Conservation (phyloP, 1,140 invertebrate species). For the Drosophila micromelanica region DNA sequence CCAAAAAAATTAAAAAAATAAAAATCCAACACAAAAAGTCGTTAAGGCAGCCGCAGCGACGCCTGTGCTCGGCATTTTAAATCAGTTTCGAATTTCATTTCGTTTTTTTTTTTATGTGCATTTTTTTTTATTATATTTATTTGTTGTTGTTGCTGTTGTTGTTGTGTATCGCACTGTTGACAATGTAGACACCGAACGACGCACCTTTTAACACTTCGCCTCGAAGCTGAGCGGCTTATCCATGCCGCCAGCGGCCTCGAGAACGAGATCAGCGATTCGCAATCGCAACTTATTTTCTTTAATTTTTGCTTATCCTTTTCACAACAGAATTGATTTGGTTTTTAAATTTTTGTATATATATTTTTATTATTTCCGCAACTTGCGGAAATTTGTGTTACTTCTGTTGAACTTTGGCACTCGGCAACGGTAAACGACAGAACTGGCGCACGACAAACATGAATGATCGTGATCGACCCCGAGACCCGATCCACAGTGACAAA, state of each 20-base stretch:
- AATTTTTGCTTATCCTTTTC: conserved; percentile 29
- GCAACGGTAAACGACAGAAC: conserved; percentile 75
- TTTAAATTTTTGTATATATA: background rate
- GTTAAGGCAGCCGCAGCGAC: conserved; percentile 46
- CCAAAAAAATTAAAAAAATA: conserved; percentile 25
- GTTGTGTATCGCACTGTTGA: conserved; percentile 44
- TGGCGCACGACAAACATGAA: conserved; percentile 69
- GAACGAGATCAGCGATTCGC: conserved; percentile 15
- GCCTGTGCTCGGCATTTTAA: conserved; percentile 67
- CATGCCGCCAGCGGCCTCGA: conserved; percentile 19
- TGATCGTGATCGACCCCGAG: conserved; percentile 46
- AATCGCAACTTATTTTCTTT: background rate
- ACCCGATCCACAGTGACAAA: conserved; percentile 33
- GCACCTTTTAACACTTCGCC: conserved; percentile 58
- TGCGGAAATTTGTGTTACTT: conserved; percentile 11
- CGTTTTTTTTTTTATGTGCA: conserved; percentile 55
- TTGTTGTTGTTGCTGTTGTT: conserved; percentile 36
- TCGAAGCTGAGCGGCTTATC: conserved; percentile 26
- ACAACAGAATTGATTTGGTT: conserved; percentile 26
- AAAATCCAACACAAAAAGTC: conserved; percentile 39
- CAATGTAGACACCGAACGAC: conserved; percentile 53
- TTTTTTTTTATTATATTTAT: conserved; percentile 7
- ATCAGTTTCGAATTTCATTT: conserved; percentile 72
- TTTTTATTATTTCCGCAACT: background rate
- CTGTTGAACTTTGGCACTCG: conserved; percentile 47